phyloP scores from a whole-genome alignment of 1,140 invertebrate species.

The Popillia japonica region DNA sequence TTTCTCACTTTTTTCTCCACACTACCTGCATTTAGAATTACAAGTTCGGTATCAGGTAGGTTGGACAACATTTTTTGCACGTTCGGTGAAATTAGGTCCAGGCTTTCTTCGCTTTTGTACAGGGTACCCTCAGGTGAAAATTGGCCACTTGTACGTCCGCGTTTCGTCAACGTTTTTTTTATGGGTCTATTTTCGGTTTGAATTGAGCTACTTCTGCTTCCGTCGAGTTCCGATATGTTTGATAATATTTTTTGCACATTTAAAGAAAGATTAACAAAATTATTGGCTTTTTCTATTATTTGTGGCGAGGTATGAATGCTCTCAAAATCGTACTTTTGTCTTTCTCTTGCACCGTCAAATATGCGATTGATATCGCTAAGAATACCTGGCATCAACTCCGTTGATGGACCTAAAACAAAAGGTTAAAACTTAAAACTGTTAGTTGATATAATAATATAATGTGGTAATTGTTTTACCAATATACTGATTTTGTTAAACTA shows the following conservation, averaged over 20 bases:
- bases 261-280: conserved; percentile 65
- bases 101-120: conserved; percentile 54
- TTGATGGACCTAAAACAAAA: conserved; percentile 55
- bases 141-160: conserved; percentile 55
- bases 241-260: conserved; percentile 68
- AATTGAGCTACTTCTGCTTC: conserved; percentile 48
- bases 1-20: conserved; percentile 41
- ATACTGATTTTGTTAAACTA: no score
- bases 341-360: conserved; percentile 42
- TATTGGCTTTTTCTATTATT: conserved; percentile 51
- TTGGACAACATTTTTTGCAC: conserved; percentile 68
- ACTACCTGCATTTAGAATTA: conserved; percentile 43
- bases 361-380: conserved; percentile 59
- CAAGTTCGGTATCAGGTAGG: conserved; percentile 62
- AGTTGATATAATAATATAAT: no score
- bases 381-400: conserved; percentile 60
- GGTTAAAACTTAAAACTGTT: not conserved
- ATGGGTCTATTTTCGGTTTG: conserved; percentile 19
- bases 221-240: conserved; percentile 63
- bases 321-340: not conserved
- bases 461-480: no score
- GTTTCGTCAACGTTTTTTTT: conserved; percentile 58
- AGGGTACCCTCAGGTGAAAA: conserved; percentile 45
- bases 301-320: conserved; percentile 45
- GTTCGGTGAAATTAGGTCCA: conserved; percentile 62